These are phyloP conservation scores for Zelostemma sp. DNA, from an alignment of 1,140 invertebrate species.

Conservation along the genomic window DNA sequence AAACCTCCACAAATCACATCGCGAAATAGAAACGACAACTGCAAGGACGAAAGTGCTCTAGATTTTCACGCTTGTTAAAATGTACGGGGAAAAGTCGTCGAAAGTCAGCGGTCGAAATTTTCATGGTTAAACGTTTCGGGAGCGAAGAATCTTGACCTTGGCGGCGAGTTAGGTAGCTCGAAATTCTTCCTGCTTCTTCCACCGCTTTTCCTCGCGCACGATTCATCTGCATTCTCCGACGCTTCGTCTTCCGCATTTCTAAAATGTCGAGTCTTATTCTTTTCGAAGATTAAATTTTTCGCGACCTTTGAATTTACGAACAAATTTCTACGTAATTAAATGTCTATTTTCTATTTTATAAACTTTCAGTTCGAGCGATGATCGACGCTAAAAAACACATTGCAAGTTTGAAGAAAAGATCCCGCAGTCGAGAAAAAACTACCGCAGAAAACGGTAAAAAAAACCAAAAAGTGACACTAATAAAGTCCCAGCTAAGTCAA, in stretches of 20 bases:
- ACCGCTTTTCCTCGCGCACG: not conserved
- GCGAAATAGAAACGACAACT: constrained; percentile 32
- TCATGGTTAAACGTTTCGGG: constrained; percentile 20
- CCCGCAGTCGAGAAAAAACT: no score
- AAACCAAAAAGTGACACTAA: not conserved
- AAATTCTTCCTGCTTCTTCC: not conserved
- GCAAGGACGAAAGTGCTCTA: constrained; percentile 50
- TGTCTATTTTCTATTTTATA: not conserved
- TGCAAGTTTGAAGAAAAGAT: no score
- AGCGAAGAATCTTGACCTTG: constrained; percentile 5
- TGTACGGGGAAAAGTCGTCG: constrained; percentile 27
- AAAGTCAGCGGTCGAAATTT: constrained; percentile 17
- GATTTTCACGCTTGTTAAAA: constrained; percentile 58
- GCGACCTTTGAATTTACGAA: no score
- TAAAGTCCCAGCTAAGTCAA: not conserved
- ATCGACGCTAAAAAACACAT: no score
- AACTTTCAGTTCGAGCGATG: no score
- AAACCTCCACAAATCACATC: constrained; percentile 50
- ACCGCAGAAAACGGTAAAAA: no score
- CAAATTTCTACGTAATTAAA: no score
- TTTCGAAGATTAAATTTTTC: not conserved
- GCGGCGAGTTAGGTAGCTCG: not conserved
- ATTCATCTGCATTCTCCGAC: not conserved
- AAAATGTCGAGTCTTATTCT: not conserved
- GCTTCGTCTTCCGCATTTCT: not conserved